Evolutionary conservation across 2,113 vertebrate species (phyloP), one percentile per base, ranked within the genome.

Genomic region (Corythaixoides concolor): DNA sequence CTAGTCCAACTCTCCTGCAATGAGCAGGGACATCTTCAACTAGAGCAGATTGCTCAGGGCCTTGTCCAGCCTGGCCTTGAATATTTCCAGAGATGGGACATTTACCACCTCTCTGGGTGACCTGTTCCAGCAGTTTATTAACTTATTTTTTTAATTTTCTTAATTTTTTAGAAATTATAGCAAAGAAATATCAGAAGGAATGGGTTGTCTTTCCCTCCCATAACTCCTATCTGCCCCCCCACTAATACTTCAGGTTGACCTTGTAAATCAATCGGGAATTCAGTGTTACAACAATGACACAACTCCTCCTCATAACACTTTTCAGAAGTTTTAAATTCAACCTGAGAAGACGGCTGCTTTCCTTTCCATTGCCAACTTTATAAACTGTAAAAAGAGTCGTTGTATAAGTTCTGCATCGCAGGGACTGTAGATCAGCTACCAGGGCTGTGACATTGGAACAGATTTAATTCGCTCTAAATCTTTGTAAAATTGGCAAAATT

Each of bases 201-300:
- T 39, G 18, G 27, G 9, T 27, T 11, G 8, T 26, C 33, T 80
- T 76, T 68, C 26, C 16, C 8, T 41, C 37, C 28, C 1, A 0
- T 55, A 72, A 45, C 11, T 56, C 23, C 32, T 1, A 1, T n/a
- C n/a, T 68, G 15, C 10, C 5, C 11, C 24, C 26, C 16, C 19
- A 5, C 6, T 52, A 32, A 28, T 56, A 18, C 23, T 64, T 68
- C n/a, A 28, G 0, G 0, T 6, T 74, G 32, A 55, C 21, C n/a
- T 18, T 55, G 7, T n/a, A 35, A 74, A 5, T 59, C n/a, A 77
- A 10, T 27, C 27, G 68, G 37, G 16, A 68, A 49, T 69, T 78
- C 27, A 16, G 39, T 19, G 9, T 89, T 22, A 3, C 10, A 62
- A 58, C 49, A 53, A 23, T 63, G 62, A 47, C 14, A 33, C 17